Base-by-base conservation (phyloP, 2,888 invertebrate species). In the Chamaedrilus cognettii region DNA sequence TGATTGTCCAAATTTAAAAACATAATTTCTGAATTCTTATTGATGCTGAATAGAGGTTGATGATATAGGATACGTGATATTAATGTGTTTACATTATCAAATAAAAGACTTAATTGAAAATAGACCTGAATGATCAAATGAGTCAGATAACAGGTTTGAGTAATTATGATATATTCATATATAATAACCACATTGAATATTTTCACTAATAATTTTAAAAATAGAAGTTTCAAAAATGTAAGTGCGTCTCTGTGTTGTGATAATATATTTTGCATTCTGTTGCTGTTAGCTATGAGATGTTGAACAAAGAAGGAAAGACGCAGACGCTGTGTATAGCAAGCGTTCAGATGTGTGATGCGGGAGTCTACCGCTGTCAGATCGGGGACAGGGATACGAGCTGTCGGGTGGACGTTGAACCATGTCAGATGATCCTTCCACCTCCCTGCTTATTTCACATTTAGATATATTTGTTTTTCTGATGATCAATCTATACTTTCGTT, bases 261-360 rank as follows among this genome's bases (percentile, higher is more conserved):
- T 42, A 42, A 19, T 15, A 42, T 42, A 42, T n/a, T n/a, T n/a
- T n/a, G 42, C 19, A 42, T 19, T 42, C 32, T 60, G 11, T 52
- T 32, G 7, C 62, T 52, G 69, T 77, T 70, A 90, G 92, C 74
- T 87, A 95, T 76, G 93, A 94, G 86, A 90, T 96, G 65, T 94
- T 94, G 80, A 94, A 94, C 70, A 79, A 79, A 65, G 81, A 84
- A 76, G 79, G 96, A 80, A 96, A 96, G 67, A 93, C 93, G 81
- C 96, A 96, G 84, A 94, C 94, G 79, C 87, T 99, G 64, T 88
- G 96, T 67, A 94, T 99, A 32, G 77, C 79, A 58, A 75, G 78
- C 66, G 73, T 78, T 42, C 75, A 76, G 30, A 68, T 81, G 59
- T 80, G 77, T 58, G 86, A 86, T 72, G 82, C 78, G 23, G 86